Base-by-base conservation (phyloP, 2,888 invertebrate species). In the Cremastinae sp. region DNA sequence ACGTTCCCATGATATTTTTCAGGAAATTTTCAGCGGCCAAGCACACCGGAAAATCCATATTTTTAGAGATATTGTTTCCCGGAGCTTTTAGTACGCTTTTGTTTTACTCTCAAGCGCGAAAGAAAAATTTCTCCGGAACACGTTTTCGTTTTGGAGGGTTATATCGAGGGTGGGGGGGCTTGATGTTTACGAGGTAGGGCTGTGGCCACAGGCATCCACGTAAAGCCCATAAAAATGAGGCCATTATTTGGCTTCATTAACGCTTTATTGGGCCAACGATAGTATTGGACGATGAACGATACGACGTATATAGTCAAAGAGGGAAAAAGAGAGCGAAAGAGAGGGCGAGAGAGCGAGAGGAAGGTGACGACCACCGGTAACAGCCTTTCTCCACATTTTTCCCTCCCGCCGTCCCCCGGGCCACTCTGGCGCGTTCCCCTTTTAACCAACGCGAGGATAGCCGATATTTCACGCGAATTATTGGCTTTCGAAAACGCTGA, bases 381-480 rank as follows among this genome's bases (percentile, higher is more conserved):
- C 64, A 53, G 47, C 64, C 45, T 45, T 65, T 35, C 35, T 59
- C 66, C 51, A 39, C 77, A 14, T 62, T 53, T 41, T 45, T 51
- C 39, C 61, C 45, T 53, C 37, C 66, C 28, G 28, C 5, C 28
- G 28, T 35, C 41, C 59, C 55, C 35, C 39, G 12, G 28, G 45
- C 20, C 56, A 20, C 58, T 68, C 66, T 53, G 28, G 41, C 39
- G 62, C 55, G 55, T 68, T 68, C 45, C 61, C 58, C 58, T 76
- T 76, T 73, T 73, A 73, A 73, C 76, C 69, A 69, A 69, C 58
- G 65, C 59, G 66, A 71, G 75, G 75, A 72, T 75, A 64, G 75
- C 74, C 79, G 79, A 82, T 81, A 82, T 82, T 80, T 82, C 79
- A 79, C 80, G 79, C 81, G 81, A 82, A 81, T 82, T 82, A 82